phyloP scores from a whole-genome alignment of 2,888 invertebrate genomes.

The Idaea biselata region DNA sequence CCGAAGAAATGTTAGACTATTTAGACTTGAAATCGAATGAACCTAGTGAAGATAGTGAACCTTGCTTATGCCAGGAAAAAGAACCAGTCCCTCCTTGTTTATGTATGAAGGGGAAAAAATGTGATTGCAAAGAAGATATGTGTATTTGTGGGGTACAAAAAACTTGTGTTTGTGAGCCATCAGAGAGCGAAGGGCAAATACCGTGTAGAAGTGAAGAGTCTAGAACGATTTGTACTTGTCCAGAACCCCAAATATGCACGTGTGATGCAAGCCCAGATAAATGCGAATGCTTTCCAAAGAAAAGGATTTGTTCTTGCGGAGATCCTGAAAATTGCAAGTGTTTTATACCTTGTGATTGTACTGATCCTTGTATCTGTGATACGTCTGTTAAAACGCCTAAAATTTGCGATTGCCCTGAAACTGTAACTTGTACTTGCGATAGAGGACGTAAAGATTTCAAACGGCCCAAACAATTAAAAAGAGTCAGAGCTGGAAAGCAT shows the following conservation, averaged over 20 bases:
- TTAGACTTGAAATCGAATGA: slow-evolving; percentile 13
- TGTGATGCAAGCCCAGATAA: slow-evolving; percentile 39
- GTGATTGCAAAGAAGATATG: slow-evolving; percentile 44
- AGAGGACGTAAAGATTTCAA: slow-evolving; percentile 32
- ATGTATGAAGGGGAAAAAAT: slow-evolving; percentile 54
- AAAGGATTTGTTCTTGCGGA: slow-evolving; percentile 53
- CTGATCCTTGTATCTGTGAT: slow-evolving; percentile 59
- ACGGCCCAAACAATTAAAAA: slow-evolving; percentile 42
- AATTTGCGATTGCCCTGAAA: slow-evolving; percentile 29
- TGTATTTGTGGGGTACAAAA: slow-evolving; percentile 57
- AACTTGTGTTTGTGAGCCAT: slow-evolving; percentile 55
- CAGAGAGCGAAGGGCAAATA: slow-evolving; percentile 32
- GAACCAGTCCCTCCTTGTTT: slow-evolving; percentile 43
- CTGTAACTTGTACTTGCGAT: slow-evolving; percentile 47
- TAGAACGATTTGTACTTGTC: slow-evolving; percentile 54
- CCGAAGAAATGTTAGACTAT: slow-evolving; percentile 18
- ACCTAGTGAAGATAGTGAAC: slow-evolving; percentile 26
- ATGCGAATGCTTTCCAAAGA: slow-evolving; percentile 53
- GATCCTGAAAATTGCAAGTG: slow-evolving; percentile 62
- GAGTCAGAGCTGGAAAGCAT: slow-evolving; percentile 57
- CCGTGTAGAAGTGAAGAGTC: slow-evolving; percentile 43
- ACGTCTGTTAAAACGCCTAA: slow-evolving; percentile 33
- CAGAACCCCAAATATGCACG: slow-evolving; percentile 41
- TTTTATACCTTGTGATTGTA: slow-evolving; percentile 52
- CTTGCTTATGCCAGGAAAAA: slow-evolving; percentile 58